Percentiles rank a stretch among this genome's conserved stretches.
These are phyloP conservation scores for Onychostoma macrolepis DNA, from an alignment of 2,113 vertebrate species.

Conservation along the genomic window DNA sequence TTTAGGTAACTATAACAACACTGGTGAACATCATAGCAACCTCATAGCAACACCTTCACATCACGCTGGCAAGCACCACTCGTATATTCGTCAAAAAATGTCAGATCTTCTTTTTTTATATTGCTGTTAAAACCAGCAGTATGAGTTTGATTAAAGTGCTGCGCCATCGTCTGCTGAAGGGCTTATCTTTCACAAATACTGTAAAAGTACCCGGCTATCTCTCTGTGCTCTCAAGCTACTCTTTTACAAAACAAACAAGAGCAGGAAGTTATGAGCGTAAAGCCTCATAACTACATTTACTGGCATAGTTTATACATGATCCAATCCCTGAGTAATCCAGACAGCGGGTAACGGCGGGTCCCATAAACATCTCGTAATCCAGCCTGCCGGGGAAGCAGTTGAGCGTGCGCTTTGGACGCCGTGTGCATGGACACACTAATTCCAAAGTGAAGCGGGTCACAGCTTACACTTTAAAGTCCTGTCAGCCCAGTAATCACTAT, in stretches of 20 bases:
- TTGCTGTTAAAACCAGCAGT: background rate
- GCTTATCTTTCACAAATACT: slow-evolving; percentile 15
- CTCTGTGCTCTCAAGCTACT: slow-evolving; percentile 41
- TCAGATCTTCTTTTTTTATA: background rate
- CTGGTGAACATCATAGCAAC: background rate
- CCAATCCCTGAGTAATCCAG: slow-evolving; percentile 50
- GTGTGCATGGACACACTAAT: slow-evolving; percentile 57
- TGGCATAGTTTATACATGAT: slow-evolving; percentile 59
- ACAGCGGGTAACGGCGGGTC: slow-evolving; percentile 57
- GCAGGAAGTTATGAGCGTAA: slow-evolving; percentile 54
- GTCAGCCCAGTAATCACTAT: slow-evolving; percentile 51
- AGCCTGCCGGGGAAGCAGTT: slow-evolving; percentile 51
- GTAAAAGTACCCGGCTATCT: slow-evolving; percentile 28
- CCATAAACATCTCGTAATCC: slow-evolving; percentile 66
- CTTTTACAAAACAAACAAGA: slow-evolving; percentile 58
- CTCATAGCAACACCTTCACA: background rate
- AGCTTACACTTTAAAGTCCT: slow-evolving; percentile 50
- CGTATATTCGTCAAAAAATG: background rate
- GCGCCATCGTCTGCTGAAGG: background rate
- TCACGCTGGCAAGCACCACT: background rate
- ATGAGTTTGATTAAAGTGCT: background rate
- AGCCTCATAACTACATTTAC: slow-evolving; percentile 56
- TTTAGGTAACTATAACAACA: background rate
- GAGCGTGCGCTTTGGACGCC: slow-evolving; percentile 12
- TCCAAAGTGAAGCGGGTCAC: slow-evolving; percentile 53